Percentiles rank a stretch among this genome's conserved stretches.
Evolutionary conservation across 2,113 vertebrate species (phyloP).

Genomic region (Prunella himalayana): DNA sequence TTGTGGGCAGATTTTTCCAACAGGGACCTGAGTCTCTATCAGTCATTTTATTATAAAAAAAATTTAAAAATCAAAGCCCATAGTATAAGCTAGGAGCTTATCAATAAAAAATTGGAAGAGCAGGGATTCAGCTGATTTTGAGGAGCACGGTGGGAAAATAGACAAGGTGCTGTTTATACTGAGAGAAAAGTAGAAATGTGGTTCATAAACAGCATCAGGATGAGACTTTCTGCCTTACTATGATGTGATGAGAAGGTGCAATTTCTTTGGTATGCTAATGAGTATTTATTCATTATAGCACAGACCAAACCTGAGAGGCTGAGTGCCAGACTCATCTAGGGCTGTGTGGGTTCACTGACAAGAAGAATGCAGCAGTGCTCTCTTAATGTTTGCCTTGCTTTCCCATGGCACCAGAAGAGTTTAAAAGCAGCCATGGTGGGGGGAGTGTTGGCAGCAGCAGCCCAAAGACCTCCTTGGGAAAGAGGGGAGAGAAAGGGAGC

Average conservation of each 20-base stretch:
- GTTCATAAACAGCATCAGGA: not conserved
- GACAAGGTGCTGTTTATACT: not conserved
- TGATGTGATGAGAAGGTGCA: not conserved
- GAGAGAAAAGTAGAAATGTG: not conserved
- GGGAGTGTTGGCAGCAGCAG: not conserved
- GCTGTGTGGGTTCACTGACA: not conserved
- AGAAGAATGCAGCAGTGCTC: not conserved
- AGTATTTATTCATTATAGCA: not conserved
- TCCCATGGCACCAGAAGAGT: not conserved
- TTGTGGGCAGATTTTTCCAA: not conserved
- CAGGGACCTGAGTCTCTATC: not conserved
- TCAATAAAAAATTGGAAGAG: not conserved
- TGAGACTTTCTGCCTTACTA: not conserved
- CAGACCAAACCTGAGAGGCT: not conserved
- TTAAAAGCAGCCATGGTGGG: not conserved
- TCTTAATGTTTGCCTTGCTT: not conserved
- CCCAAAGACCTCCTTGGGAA: not conserved
- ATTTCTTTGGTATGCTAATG: not conserved
- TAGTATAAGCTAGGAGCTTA: not conserved
- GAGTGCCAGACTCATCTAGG: not conserved
- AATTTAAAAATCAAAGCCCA: not conserved
- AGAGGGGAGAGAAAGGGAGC: not conserved
- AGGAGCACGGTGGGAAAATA: not conserved
- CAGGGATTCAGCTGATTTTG: not conserved
- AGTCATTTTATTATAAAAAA: not conserved